Percentiles rank a stretch among this genome's conserved stretches.
Conservation (phyloP, 2,797 vertebrate genomes). For the Poeciliopsis paucimaculata region DNA sequence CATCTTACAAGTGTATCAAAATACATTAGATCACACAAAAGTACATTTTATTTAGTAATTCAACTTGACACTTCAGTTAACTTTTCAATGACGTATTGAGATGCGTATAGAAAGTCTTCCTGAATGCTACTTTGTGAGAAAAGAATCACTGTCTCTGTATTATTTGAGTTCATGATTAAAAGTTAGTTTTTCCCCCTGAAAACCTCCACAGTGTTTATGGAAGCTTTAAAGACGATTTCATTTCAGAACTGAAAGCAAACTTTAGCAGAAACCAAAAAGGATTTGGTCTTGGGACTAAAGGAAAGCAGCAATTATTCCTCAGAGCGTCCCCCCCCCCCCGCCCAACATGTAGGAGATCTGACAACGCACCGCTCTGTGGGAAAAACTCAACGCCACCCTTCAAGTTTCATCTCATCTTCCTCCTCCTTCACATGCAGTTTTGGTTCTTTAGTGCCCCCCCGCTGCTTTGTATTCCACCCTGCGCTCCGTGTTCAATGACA, state of each 20-base stretch:
- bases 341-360: conserved; percentile 11
- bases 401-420: conserved; percentile 7
- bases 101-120: not conserved
- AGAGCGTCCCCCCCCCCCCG: no score
- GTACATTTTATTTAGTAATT: not conserved
- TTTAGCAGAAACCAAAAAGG: conserved; percentile 20
- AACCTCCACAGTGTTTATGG: conserved; percentile 32
- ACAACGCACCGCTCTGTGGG: conserved; percentile 18
- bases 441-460: conserved; percentile 35
- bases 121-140: not conserved
- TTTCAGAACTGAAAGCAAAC: conserved; percentile 47
- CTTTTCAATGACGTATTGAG: not conserved
- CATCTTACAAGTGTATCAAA: not conserved
- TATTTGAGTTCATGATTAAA: conserved; percentile 9
- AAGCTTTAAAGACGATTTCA: conserved; percentile 26
- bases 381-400: conserved; percentile 25
- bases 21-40: not conserved
- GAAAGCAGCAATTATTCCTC: conserved; percentile 56
- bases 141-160: conserved; percentile 26
- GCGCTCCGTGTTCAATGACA: conserved; percentile 42
- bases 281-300: conserved; percentile 18
- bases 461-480: conserved; percentile 60
- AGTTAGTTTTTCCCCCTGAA: conserved; percentile 8
- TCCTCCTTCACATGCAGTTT: conserved; percentile 30
- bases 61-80: not conserved